Conservation (phyloP, 2,797 vertebrate species). For the Eremophila alpestris region DNA sequence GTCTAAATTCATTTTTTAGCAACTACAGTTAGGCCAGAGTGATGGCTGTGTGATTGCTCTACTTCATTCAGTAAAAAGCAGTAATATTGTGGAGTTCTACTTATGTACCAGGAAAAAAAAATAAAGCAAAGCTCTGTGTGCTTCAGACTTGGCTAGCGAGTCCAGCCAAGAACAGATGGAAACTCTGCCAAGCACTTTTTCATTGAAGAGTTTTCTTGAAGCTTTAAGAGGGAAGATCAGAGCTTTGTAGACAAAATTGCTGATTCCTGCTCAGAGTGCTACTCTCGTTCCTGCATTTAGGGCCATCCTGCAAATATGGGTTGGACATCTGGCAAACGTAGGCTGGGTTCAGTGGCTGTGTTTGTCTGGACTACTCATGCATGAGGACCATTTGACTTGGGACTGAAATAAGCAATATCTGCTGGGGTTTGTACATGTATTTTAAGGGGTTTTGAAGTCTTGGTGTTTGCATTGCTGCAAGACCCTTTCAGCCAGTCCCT, state of each 20-base stretch:
- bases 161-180: conserved; percentile 60
- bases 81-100: background rate
- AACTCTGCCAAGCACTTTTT: conserved; percentile 61
- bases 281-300: background rate
- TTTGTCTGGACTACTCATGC: background rate
- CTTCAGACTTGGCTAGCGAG: background rate
- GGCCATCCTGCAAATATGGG: background rate
- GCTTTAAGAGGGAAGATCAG: conserved; percentile 12
- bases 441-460: background rate
- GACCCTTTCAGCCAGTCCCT: background rate
- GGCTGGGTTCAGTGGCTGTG: background rate
- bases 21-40: conserved; percentile 44
- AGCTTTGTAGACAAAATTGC: background rate
- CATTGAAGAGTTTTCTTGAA: conserved; percentile 65
- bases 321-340: background rate
- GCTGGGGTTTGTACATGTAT: background rate
- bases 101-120: background rate
- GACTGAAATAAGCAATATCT: background rate
- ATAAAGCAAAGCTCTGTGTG: background rate
- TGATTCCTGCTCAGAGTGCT: background rate
- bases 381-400: background rate
- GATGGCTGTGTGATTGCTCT: background rate
- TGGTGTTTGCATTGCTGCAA: background rate
- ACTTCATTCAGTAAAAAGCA: background rate
- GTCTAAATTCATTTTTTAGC: conserved; percentile 27